A percentile compares a stretch with the other conserved stretches of the same genome.
These are phyloP conservation scores for Lithosia quadra DNA, from an alignment of 2,888 invertebrate genomes.

Conservation along the genomic window DNA sequence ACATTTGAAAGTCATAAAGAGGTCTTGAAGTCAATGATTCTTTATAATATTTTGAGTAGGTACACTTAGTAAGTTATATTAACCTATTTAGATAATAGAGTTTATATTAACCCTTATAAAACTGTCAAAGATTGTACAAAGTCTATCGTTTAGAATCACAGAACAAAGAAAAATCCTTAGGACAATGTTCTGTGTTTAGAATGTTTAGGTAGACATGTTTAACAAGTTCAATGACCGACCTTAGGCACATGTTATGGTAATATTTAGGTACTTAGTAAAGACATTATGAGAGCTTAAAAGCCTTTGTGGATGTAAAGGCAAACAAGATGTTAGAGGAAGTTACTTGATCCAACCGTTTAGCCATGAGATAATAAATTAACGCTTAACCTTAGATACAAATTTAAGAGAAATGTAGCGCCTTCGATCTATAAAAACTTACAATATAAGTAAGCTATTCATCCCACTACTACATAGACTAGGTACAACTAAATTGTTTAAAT, in stretches of 20 bases:
- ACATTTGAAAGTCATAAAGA: not conserved
- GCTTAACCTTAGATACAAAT: not conserved
- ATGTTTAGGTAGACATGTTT: not conserved
- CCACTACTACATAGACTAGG: too few relatives aligned
- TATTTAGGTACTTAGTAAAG: slow-evolving; percentile 11
- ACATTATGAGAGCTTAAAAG: slow-evolving; percentile 9
- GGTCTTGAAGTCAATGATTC: not conserved
- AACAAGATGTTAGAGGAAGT: slow-evolving; percentile 1
- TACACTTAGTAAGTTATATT: not conserved
- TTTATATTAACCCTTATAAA: not conserved
- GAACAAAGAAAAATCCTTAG: too few relatives aligned
- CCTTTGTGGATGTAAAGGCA: slow-evolving; percentile 10
- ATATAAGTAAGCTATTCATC: too few relatives aligned
- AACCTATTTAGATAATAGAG: not conserved
- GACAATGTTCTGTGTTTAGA: too few relatives aligned
- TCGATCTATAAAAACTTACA: too few relatives aligned
- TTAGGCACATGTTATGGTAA: not conserved
- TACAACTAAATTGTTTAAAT: too few relatives aligned
- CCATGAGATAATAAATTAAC: not conserved
- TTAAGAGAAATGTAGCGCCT: too few relatives aligned
- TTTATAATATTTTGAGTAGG: not conserved
- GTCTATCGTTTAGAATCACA: not conserved
- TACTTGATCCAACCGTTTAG: not conserved
- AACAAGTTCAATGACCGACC: slow-evolving; percentile 6
- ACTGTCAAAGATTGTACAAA: slow-evolving; percentile 7